Conservation (phyloP, 1,140 invertebrate species). For the Lordiphosa mommai region DNA sequence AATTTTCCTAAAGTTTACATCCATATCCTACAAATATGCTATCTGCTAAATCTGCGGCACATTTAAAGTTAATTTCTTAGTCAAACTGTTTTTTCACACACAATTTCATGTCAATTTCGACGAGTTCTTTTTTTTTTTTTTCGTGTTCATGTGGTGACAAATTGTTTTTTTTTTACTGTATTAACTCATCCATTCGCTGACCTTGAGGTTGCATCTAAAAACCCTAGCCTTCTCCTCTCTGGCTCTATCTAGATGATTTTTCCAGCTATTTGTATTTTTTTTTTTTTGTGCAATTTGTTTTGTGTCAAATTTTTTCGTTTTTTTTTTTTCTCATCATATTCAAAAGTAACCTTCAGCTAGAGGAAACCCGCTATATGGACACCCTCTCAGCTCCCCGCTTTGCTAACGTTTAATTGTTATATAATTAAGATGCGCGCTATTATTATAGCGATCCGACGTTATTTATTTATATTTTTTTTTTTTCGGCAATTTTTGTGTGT, state of each 20-base stretch:
- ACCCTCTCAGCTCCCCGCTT: conserved; percentile 2
- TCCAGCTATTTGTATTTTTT: conserved; percentile 32
- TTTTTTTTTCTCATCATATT: conserved; percentile 43
- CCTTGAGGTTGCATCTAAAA: conserved; percentile 55
- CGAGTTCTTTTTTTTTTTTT: neutral
- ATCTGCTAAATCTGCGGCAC: too few species aligned
- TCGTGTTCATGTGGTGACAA: conserved; percentile 48
- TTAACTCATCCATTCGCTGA: conserved; percentile 43
- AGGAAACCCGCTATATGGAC: conserved; percentile 21
- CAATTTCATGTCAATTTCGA: neutral
- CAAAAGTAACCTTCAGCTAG: conserved; percentile 40
- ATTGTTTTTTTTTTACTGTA: conserved; percentile 43
- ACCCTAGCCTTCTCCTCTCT: conserved; percentile 10
- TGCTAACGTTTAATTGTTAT: conserved; percentile 59
- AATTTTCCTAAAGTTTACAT: too few species aligned
- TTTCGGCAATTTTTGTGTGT: conserved; percentile 25
- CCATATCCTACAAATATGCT: too few species aligned
- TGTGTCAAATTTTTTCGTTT: conserved; percentile 65
- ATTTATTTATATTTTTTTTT: conserved; percentile 15
- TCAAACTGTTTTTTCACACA: neutral
- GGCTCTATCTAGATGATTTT: conserved; percentile 41
- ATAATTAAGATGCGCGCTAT: conserved; percentile 72
- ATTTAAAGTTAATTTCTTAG: too few species aligned
- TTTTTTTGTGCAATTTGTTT: conserved; percentile 28
- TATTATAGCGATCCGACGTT: conserved; percentile 50